Evolutionary conservation across 1,140 invertebrate genomes (phyloP).

Genomic region (Euglossa dilemma): DNA sequence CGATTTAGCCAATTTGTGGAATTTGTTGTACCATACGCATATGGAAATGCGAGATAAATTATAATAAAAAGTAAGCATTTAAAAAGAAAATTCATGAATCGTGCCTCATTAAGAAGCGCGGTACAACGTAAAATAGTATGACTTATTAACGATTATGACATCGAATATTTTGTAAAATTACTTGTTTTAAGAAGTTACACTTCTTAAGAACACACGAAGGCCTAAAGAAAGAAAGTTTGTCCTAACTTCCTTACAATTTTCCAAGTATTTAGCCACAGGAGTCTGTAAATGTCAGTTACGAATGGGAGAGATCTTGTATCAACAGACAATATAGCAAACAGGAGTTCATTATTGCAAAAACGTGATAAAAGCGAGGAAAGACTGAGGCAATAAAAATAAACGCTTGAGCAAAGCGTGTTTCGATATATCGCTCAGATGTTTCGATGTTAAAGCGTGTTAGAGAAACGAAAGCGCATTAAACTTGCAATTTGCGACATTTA

Average conservation of each 20-base stretch:
- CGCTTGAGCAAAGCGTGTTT: not conserved
- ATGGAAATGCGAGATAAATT: not conserved
- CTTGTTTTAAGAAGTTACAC: too few relatives aligned
- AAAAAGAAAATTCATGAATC: not conserved
- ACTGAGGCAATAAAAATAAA: not conserved
- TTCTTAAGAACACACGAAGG: too few relatives aligned
- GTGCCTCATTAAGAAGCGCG: not conserved
- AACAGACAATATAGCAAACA: not conserved
- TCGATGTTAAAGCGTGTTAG: not conserved
- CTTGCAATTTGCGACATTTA: not conserved
- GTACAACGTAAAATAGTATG: not conserved
- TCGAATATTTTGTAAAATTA: too few relatives aligned
- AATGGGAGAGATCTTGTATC: not conserved
- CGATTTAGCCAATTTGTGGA: not conserved
- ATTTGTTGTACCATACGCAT: not conserved
- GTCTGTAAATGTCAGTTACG: not conserved
- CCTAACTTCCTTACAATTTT: not conserved
- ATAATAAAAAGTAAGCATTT: not conserved
- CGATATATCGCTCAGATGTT: constrained; percentile 7
- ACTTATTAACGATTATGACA: not conserved
- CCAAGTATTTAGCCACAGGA: not conserved
- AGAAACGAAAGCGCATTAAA: not conserved
- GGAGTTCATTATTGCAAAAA: not conserved
- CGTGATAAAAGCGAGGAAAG: not conserved
- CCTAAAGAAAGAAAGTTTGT: too few relatives aligned